phyloP scores from a whole-genome alignment of 2,888 invertebrate species.

The Encarsia formosa region DNA sequence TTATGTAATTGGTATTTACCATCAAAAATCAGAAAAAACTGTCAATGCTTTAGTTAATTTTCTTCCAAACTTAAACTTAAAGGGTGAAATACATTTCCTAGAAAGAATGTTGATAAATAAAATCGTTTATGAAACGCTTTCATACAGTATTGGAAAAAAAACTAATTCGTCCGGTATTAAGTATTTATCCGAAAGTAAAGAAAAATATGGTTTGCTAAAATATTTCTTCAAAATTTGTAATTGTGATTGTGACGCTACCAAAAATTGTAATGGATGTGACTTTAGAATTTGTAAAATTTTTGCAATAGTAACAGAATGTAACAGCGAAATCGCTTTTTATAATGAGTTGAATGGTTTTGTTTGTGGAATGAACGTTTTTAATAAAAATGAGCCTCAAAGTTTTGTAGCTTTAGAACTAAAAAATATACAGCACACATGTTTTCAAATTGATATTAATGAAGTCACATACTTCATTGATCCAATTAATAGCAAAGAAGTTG shows the following conservation, averaged over 20 bases:
- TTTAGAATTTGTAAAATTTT: background rate
- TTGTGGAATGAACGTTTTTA: background rate
- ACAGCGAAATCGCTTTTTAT: background rate
- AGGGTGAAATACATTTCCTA: background rate
- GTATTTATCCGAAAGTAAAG: background rate
- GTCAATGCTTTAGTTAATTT: background rate
- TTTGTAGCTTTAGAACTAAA: background rate
- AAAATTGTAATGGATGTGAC: background rate
- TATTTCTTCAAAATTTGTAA: background rate
- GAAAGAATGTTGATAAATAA: background rate
- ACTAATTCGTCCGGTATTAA: background rate
- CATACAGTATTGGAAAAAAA: background rate
- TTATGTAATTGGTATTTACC: background rate
- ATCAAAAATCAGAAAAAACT: background rate
- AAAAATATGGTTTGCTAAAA: background rate
- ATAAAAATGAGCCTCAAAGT: background rate
- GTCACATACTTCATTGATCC: background rate
- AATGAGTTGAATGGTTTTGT: background rate
- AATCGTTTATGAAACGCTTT: slow-evolving; percentile 3
- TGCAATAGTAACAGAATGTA: background rate
- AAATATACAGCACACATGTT: background rate
- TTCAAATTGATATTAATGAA: background rate
- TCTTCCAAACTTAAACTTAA: background rate
- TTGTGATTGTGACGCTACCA: background rate
- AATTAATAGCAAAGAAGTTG: background rate